Percentiles rank a stretch among this genome's conserved stretches.
phyloP scores from a whole-genome alignment of 2,888 invertebrate genomes.

The Calliscelio sp. region DNA sequence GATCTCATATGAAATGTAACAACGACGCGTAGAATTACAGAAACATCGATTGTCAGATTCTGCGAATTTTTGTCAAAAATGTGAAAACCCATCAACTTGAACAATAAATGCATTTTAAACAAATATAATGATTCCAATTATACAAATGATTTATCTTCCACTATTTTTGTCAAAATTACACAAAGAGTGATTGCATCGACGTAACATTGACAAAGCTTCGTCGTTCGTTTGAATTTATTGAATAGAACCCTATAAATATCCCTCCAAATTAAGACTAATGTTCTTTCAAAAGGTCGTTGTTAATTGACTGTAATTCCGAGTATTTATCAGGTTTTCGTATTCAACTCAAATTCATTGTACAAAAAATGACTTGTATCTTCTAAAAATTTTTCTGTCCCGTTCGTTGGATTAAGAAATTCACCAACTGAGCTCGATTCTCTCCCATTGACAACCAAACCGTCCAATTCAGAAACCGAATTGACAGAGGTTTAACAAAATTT shows the following conservation, averaged over 20 bases:
- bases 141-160: no score
- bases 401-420: constrained; percentile 60
- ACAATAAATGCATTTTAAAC: no score
- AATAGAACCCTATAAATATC: constrained; percentile 12
- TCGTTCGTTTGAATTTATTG: constrained; percentile 7
- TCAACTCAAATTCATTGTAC: constrained; percentile 18
- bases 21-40: constrained; percentile 39
- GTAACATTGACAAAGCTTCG: constrained; percentile 13
- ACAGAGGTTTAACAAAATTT: not conserved
- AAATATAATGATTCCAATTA: no score
- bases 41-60: constrained; percentile 13
- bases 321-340: constrained; percentile 18
- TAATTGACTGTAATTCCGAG: no score
- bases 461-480: no score
- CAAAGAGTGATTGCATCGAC: constrained; percentile 26
- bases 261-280: not conserved
- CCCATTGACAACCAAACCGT: constrained; percentile 20
- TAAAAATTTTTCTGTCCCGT: not conserved
- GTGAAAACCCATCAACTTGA: no score
- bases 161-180: constrained; percentile 50
- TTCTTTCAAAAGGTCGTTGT: no score
- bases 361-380: not conserved
- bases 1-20: constrained; percentile 12
- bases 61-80: constrained; percentile 36
- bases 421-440: constrained; percentile 52